A percentile compares a stretch with the other conserved stretches of the same genome.
phyloP scores from a whole-genome alignment of 35 echinoderm and acorn worm species.

The Amphiura filiformis region DNA sequence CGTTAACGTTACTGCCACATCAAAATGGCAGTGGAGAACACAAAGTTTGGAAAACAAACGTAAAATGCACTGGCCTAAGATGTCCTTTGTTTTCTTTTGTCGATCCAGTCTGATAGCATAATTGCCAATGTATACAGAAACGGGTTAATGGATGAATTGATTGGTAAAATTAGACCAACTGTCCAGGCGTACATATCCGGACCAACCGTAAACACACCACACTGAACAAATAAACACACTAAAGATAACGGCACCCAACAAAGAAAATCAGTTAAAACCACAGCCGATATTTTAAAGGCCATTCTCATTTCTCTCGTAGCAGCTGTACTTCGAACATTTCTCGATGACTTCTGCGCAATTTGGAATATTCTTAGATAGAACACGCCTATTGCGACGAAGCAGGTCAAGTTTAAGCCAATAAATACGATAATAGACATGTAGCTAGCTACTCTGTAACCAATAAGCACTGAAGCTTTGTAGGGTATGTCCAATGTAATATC shows the following conservation, averaged over 20 bases:
- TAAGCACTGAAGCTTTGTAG: background rate
- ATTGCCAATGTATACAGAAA: background rate
- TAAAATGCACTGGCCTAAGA: too few species aligned
- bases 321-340: background rate
- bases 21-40: too few species aligned
- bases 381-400: conserved; percentile 20
- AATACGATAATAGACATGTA: background rate
- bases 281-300: background rate
- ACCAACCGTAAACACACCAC: background rate
- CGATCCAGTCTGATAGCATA: background rate
- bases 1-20: too few species aligned
- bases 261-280: background rate
- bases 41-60: too few species aligned
- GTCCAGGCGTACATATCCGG: background rate
- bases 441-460: background rate
- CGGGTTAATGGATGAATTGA: background rate
- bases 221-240: background rate
- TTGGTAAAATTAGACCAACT: background rate
- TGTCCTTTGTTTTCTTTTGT: too few species aligned
- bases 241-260: background rate
- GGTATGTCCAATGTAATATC: background rate
- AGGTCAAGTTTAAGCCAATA: background rate
- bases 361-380: conserved; percentile 46
- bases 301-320: background rate
- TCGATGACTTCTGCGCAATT: background rate